These are phyloP conservation scores for Chamaetylas fuelleborni DNA, from an alignment of 2,113 vertebrate species.

Conservation along the genomic window DNA sequence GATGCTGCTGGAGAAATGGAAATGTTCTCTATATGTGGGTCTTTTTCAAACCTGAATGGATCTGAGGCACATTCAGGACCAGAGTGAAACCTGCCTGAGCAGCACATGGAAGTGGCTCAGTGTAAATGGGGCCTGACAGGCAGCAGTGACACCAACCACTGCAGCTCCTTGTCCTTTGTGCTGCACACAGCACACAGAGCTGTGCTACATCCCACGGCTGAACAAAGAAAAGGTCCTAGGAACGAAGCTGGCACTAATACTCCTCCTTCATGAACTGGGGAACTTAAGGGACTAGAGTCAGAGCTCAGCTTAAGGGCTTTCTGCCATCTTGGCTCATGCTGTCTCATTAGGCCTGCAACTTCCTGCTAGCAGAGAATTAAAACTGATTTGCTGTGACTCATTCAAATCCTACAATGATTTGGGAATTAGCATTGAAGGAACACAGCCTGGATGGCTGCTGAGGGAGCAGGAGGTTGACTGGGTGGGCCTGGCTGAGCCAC, in stretches of 20 bases:
- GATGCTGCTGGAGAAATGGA: constrained; percentile 25
- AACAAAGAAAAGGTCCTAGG: not conserved
- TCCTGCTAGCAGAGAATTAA: constrained; percentile 27
- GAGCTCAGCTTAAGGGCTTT: not conserved
- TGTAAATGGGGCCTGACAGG: not conserved
- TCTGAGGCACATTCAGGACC: not conserved
- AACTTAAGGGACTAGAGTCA: not conserved
- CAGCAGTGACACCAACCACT: constrained; percentile 20
- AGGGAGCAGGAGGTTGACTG: not conserved
- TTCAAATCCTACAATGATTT: constrained; percentile 4
- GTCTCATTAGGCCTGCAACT: constrained; percentile 1
- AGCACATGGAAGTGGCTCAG: not conserved
- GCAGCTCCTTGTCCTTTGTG: not conserved
- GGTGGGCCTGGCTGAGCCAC: not conserved
- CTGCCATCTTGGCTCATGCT: constrained; percentile 19
- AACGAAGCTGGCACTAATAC: not conserved
- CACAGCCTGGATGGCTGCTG: not conserved
- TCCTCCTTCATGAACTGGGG: not conserved
- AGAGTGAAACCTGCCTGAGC: not conserved
- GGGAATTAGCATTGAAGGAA: constrained; percentile 13
- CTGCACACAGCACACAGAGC: not conserved
- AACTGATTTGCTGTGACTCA: constrained; percentile 28
- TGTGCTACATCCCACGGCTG: not conserved
- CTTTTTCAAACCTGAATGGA: not conserved
- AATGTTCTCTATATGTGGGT: not conserved